Conservation (phyloP, 2,888 invertebrate species). For the Laothoe populi region DNA sequence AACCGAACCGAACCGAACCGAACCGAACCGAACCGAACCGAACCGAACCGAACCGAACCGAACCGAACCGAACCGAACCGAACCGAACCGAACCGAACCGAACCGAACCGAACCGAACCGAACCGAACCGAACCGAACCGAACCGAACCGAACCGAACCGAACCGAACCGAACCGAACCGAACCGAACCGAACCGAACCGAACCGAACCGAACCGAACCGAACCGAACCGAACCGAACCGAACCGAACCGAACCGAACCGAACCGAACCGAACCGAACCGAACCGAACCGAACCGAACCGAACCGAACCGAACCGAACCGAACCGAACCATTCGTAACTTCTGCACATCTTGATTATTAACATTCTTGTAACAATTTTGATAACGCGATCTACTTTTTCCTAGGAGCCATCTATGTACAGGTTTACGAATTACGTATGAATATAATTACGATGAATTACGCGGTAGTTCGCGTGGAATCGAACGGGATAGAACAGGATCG, state of each 20-base stretch:
- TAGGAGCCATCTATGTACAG: no score
- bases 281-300: constrained; percentile 32
- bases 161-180: constrained; percentile 33
- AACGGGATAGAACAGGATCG: no score
- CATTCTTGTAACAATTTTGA: no score
- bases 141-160: constrained; percentile 33
- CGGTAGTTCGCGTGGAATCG: no score
- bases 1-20: constrained; percentile 33
- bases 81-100: constrained; percentile 35
- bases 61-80: constrained; percentile 37
- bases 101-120: constrained; percentile 37
- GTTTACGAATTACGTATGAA: no score
- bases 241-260: constrained; percentile 34
- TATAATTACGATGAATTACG: no score
- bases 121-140: constrained; percentile 39
- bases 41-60: constrained; percentile 37
- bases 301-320: constrained; percentile 34
- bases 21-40: constrained; percentile 38
- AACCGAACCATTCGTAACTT: no score
- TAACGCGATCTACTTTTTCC: no score
- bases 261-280: constrained; percentile 35
- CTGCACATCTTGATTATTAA: no score
- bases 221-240: constrained; percentile 35
- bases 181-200: constrained; percentile 34
- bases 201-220: constrained; percentile 34